Percentiles rank a stretch among this genome's conserved stretches.
phyloP scores from a whole-genome alignment of 2,797 vertebrate species.

The Novumbra hubbsi region DNA sequence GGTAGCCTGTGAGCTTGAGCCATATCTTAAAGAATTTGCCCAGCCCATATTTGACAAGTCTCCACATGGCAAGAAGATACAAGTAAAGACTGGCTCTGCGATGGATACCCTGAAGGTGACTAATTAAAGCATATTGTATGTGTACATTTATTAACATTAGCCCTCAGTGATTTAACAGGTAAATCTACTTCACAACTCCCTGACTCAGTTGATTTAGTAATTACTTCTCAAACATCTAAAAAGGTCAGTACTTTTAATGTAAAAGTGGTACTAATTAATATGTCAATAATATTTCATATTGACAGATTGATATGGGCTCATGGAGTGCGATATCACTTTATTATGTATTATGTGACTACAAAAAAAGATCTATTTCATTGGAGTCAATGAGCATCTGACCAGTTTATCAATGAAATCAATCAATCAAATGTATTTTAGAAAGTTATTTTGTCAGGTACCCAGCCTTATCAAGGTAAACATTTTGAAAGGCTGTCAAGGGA shows the following conservation, averaged over 20 bases:
- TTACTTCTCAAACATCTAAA: too few relatives aligned
- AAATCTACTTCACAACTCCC: background rate
- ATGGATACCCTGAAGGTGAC: slow-evolving; percentile 70
- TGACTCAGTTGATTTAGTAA: too few relatives aligned
- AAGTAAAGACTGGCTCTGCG: slow-evolving; percentile 62
- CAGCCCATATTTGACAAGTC: slow-evolving; percentile 69
- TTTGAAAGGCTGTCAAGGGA: too few relatives aligned
- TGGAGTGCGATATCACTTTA: too few relatives aligned
- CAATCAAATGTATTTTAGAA: too few relatives aligned
- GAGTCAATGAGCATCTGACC: too few relatives aligned
- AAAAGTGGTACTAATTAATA: background rate
- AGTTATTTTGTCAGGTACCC: too few relatives aligned
- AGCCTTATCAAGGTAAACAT: too few relatives aligned
- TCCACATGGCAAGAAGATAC: slow-evolving; percentile 74
- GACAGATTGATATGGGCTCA: too few relatives aligned
- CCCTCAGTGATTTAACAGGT: background rate
- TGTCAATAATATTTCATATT: background rate
- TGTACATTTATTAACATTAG: slow-evolving; percentile 1
- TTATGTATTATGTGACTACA: too few relatives aligned
- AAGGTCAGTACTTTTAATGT: background rate
- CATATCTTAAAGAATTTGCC: slow-evolving; percentile 69
- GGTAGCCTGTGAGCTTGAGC: slow-evolving; percentile 63
- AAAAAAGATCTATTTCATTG: too few relatives aligned
- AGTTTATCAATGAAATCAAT: too few relatives aligned
- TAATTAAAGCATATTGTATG: background rate